Conservation (phyloP, 2,797 vertebrate species). For the Amazona finschi region DNA sequence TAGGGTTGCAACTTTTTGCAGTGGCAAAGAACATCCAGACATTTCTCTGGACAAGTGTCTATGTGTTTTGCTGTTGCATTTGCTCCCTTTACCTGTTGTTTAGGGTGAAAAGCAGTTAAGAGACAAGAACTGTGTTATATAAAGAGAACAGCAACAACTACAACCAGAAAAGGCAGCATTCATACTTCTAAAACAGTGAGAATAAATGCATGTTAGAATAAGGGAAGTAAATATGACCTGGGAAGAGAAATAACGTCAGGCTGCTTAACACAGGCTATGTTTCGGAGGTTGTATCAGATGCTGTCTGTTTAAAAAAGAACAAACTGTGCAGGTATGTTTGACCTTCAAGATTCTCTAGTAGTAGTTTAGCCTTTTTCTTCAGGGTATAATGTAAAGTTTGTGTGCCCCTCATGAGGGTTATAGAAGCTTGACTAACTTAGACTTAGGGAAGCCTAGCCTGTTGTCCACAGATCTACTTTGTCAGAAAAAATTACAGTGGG, state of each 20-base stretch:
- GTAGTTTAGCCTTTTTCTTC: neutral
- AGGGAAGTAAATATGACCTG: neutral
- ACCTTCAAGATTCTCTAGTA: neutral
- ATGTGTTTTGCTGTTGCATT: neutral
- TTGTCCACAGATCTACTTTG: neutral
- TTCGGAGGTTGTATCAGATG: neutral
- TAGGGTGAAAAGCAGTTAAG: neutral
- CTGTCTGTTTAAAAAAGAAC: neutral
- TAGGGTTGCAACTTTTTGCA: neutral
- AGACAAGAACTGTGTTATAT: neutral
- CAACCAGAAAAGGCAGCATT: neutral
- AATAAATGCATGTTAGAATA: neutral
- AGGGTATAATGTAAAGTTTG: neutral
- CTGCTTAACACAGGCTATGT: rapidly evolving
- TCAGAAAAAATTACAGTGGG: neutral
- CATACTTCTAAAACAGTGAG: neutral
- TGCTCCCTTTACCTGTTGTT: neutral
- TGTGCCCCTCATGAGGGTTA: neutral
- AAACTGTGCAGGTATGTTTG: neutral
- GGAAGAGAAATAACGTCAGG: neutral
- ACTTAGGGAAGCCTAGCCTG: neutral
- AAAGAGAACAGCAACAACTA: neutral
- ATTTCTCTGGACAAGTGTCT: neutral
- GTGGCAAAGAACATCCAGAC: neutral
- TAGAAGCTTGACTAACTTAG: neutral